Base-by-base conservation (phyloP, 2,888 invertebrate genomes). In the Oasisia sp. region DNA sequence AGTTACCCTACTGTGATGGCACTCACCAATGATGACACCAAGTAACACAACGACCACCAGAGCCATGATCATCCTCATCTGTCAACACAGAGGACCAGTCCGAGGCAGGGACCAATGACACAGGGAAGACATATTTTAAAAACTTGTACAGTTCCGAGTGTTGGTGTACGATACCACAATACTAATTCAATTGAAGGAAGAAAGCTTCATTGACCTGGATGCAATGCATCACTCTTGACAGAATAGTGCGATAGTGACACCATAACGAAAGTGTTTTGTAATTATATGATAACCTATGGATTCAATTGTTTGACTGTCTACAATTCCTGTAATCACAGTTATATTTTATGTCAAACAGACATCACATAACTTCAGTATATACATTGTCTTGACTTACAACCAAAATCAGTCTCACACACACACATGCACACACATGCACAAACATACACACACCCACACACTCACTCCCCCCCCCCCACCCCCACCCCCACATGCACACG, bases 11-110 rank as follows among this genome's bases (percentile, higher is more conserved):
- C 27, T 74, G 74, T 74, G 3, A 3, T 27, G 14, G 1, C 14
- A 95, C 96, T 95, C 94, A 96, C 96, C 95, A 92, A 95, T 94
- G 90, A 96, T 95, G 90, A 96, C 94, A n/a, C 95, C 94, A 45
- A 96, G 93, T 32, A 96, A 93, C 50, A 95, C 92, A 9, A 95
- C 92, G 56, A 96, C 94, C 89, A 95, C 94, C 27, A 95, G 92
- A 0, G 94, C 95, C 92, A 96, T 93, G 32, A 95, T 94, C 32
- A 96, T 93, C 92, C 94, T 94, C 95, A 95, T 95, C 96, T 96
- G 95, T n/a, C 92, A 95, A 94, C 11, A 38, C 32, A 92, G 56
- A 32, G 89, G 56, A 19, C 11, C 56, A 56, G 11, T 56, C 14
- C 1, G 11, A 4, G n/a, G n/a, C n/a, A n/a, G n/a, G 56, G 74